Percentiles rank a stretch among this genome's conserved stretches.
phyloP scores from a whole-genome alignment of 1,140 invertebrate species.

The Cepaea nemoralis region DNA sequence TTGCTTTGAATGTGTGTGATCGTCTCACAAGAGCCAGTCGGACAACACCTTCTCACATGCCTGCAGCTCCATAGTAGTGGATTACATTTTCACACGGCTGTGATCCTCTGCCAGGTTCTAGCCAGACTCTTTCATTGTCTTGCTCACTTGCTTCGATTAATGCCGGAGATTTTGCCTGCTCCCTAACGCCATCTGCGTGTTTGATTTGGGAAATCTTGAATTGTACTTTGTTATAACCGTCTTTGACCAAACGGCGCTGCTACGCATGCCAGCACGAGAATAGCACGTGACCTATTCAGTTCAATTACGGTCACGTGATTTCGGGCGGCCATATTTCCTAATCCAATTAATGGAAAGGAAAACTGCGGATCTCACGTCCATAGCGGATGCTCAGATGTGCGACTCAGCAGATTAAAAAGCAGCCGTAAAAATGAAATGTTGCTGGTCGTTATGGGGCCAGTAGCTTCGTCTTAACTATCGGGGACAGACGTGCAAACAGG shows the following conservation, averaged over 20 bases:
- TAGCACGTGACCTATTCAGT: constrained; percentile 23
- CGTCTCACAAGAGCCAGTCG: neutral
- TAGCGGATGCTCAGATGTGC: constrained; percentile 27
- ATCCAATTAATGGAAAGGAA: constrained; percentile 41
- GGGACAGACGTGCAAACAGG: constrained; percentile 39
- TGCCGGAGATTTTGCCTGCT: neutral
- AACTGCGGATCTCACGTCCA: constrained; percentile 14
- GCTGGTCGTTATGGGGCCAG: constrained; percentile 13
- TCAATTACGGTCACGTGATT: constrained; percentile 40
- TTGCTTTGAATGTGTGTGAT: neutral
- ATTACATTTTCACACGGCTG: neutral
- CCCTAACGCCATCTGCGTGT: constrained; percentile 32
- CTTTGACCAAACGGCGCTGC: constrained; percentile 10
- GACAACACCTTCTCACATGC: neutral
- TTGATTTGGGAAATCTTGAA: constrained; percentile 26
- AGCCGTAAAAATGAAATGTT: constrained; percentile 38
- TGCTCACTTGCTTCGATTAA: neutral
- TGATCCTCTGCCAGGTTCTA: neutral
- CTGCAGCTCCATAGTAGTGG: neutral
- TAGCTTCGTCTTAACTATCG: constrained; percentile 25
- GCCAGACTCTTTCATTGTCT: neutral
- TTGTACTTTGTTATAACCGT: constrained; percentile 5
- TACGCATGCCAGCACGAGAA: constrained; percentile 13
- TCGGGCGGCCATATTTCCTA: constrained; percentile 40
- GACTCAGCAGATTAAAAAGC: constrained; percentile 39